A percentile compares a stretch with the other conserved stretches of the same genome.
Evolutionary conservation across 35 echinoderm and acorn worm species (phyloP).

Genomic region (Apostichopus parvimensis): DNA sequence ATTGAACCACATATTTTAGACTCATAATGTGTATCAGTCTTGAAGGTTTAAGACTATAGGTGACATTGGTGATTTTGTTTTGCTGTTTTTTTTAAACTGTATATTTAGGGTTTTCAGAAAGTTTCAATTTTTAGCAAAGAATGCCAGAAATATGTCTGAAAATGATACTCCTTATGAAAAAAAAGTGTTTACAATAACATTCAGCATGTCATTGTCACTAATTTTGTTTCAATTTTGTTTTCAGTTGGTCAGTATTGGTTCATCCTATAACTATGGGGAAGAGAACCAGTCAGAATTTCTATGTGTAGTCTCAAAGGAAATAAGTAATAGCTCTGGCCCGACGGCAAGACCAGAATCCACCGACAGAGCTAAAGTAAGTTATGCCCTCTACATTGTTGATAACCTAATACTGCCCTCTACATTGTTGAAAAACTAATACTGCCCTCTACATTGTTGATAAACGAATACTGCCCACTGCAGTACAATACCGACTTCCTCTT

Average conservation of each 20-base stretch:
- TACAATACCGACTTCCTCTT: no score
- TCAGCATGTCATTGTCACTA: no score
- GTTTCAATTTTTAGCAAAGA: no score
- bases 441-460: background rate
- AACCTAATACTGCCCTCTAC: background rate
- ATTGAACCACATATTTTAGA: no score
- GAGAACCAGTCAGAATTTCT: conserved; percentile 98
- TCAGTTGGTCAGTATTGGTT: conserved; percentile 97
- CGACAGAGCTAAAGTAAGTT: conserved; percentile 94
- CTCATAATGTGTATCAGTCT: no score
- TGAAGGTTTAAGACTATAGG: no score
- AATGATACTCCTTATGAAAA: no score
- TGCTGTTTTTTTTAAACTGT: no score
- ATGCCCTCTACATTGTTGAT: background rate
- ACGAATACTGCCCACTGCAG: background rate
- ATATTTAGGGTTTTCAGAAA: no score
- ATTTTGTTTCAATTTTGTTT: background rate
- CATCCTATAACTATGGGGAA: conserved; percentile 97
- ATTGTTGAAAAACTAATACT: background rate
- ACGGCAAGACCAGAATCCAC: conserved; percentile 67
- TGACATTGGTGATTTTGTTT: no score
- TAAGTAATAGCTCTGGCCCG: conserved; percentile 72
- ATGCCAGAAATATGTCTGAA: no score
- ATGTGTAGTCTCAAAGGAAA: conserved; percentile 97
- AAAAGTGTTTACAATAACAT: no score